These are phyloP conservation scores for Drosophila paranaensis DNA, from an alignment of 2,888 invertebrate species.

Conservation along the genomic window DNA sequence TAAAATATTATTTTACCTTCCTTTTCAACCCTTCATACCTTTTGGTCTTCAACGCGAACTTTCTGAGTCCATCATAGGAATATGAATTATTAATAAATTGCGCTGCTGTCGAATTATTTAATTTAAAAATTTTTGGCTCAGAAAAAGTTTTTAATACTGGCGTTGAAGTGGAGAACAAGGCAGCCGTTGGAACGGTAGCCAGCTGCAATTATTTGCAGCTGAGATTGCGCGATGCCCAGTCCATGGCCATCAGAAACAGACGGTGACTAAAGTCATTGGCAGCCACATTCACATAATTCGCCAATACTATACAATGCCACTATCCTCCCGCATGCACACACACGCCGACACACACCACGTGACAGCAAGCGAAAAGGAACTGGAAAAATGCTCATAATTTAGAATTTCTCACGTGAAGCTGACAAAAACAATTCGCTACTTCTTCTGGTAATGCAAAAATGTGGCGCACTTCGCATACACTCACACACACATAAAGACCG, in stretches of 20 bases:
- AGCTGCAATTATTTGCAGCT: conserved; percentile 78
- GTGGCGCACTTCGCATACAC: conserved; percentile 49
- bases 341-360: conserved; percentile 22
- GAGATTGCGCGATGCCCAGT: conserved; percentile 38
- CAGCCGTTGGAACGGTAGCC: conserved; percentile 36
- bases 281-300: conserved; percentile 47
- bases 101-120: no score
- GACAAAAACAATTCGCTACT: conserved; percentile 59
- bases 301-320: conserved; percentile 1
- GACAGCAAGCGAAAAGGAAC: background rate
- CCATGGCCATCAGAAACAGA: conserved; percentile 79
- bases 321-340: conserved; percentile 16
- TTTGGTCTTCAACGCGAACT: no score
- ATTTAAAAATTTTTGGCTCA: no score
- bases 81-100: no score
- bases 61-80: no score
- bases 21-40: no score
- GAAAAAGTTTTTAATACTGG: conserved; percentile 8
- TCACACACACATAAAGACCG: background rate
- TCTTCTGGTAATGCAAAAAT: conserved; percentile 48
- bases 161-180: conserved; percentile 1
- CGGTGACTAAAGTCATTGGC: conserved; percentile 57
- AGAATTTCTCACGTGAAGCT: conserved; percentile 80
- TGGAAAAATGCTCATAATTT: conserved; percentile 63
- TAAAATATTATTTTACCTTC: no score